Base-by-base conservation (phyloP, 1,140 invertebrate genomes). In the Triops longicaudatus region DNA sequence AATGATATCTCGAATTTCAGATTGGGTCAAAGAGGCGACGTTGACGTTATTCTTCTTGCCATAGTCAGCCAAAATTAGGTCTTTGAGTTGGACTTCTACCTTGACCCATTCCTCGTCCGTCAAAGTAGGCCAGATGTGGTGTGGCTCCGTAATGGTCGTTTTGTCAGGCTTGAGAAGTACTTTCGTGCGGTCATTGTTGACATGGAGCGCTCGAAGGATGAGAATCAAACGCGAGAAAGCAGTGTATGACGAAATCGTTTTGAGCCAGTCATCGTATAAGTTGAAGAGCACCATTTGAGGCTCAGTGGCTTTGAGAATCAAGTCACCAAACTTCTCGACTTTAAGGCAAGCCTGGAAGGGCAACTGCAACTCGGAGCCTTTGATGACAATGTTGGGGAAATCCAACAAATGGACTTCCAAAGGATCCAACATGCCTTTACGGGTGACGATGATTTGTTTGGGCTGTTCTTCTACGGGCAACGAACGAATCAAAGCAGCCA, bases 11-110 rank as follows among this genome's bases (percentile, higher is more conserved):
- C 98, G 91, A 81, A 99, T 99, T 87, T 99, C 98, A 0, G 97
- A 98, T 83, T 99, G 98, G 0, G 98, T 99, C 12, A 99, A 86
- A 0, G 97, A 99, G 0, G 96, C 97, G 0, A 99, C 97, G 84
- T 99, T 99, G 0, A 99, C 98, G 82, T 99, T 99, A 86, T 99
- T 99, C 87, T 99, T 99, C 86, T 99, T 99, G 81, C 98, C 98
- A 83, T 99, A 99, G 86, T 99, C 98, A 44, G 97, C 97, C 22
- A 99, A 84, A 83, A 99, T 99, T 7, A 99, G 88, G 86, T 99
- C 98, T 84, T 99, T 99, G 1, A 99, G 86, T 81, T 98, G 94
- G 17, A 98, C 95, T 87, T 99, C 98, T 22, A 98, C 96, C 84
- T 98, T 98, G 80, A 99, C 98, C 98, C 98, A 99, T 85, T 99